phyloP scores from a whole-genome alignment of 2,113 vertebrate species.

The Pampusana beccarii region DNA sequence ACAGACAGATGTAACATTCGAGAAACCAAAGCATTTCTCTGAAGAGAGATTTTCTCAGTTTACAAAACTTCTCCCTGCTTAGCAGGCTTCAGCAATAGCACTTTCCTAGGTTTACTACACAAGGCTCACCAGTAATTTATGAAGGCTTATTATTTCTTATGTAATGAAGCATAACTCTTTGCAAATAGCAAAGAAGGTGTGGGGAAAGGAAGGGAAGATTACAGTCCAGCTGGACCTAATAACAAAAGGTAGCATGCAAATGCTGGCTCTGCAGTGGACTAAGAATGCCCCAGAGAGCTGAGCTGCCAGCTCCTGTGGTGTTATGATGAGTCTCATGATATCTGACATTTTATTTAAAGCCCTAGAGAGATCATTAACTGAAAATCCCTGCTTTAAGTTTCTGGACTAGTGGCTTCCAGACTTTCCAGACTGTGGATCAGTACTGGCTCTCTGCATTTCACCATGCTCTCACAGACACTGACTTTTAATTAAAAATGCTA shows the following conservation, averaged over 20 bases:
- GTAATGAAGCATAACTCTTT: background rate
- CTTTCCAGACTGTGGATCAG: background rate
- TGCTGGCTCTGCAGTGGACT: background rate
- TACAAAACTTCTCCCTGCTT: background rate
- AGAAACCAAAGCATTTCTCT: background rate
- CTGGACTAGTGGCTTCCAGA: background rate
- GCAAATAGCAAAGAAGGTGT: background rate
- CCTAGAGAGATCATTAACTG: slow-evolving; percentile 7
- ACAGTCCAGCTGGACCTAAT: background rate
- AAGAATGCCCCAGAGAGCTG: background rate
- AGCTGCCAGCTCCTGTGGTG: background rate
- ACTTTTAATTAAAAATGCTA: background rate
- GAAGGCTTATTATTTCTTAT: slow-evolving; percentile 10
- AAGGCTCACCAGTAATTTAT: slow-evolving; percentile 12
- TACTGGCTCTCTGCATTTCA: background rate
- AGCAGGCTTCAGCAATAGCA: background rate
- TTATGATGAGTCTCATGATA: background rate
- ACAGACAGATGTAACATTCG: background rate
- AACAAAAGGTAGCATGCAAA: background rate
- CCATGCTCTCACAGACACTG: background rate
- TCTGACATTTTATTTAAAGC: slow-evolving; percentile 17
- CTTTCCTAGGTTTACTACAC: background rate
- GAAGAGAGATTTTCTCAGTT: background rate
- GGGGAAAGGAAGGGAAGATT: background rate
- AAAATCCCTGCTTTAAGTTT: background rate